Evolutionary conservation across 2,797 vertebrate species (phyloP).

Genomic region (Pachyuromys duprasi): DNA sequence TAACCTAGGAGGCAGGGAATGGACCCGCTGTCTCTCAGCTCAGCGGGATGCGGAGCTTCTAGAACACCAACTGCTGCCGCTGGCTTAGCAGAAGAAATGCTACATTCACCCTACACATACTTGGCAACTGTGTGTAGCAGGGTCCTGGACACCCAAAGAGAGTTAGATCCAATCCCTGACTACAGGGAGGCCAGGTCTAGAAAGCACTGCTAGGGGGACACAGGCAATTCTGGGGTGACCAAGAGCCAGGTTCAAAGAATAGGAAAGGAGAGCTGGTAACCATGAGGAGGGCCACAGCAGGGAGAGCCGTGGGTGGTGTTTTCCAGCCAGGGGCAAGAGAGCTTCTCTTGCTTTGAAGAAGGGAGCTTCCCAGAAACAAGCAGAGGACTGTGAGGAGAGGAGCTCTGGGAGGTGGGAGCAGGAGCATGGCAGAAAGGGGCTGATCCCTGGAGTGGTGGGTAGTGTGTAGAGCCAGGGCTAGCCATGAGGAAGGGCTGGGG

Average conservation of each 20-base stretch:
- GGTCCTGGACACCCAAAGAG: background rate
- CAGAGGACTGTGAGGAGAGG: background rate
- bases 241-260: background rate
- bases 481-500: background rate
- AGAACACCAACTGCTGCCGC: background rate
- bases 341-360: background rate
- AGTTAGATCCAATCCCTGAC: background rate
- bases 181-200: background rate
- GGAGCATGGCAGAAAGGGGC: background rate
- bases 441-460: too few relatives aligned
- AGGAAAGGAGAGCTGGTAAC: background rate
- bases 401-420: background rate
- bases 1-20: background rate
- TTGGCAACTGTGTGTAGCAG: background rate
- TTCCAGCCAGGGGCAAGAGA: background rate
- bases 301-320: background rate
- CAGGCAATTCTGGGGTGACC: background rate
- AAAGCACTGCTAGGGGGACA: background rate
- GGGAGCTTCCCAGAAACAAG: background rate
- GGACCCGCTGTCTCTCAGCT: background rate
- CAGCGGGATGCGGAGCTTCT: background rate
- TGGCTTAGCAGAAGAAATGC: background rate
- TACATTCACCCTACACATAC: background rate
- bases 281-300: background rate
- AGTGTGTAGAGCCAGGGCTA: background rate